phyloP scores from a whole-genome alignment of 2,113 vertebrate genomes.

The Odontesthes bonariensis region DNA sequence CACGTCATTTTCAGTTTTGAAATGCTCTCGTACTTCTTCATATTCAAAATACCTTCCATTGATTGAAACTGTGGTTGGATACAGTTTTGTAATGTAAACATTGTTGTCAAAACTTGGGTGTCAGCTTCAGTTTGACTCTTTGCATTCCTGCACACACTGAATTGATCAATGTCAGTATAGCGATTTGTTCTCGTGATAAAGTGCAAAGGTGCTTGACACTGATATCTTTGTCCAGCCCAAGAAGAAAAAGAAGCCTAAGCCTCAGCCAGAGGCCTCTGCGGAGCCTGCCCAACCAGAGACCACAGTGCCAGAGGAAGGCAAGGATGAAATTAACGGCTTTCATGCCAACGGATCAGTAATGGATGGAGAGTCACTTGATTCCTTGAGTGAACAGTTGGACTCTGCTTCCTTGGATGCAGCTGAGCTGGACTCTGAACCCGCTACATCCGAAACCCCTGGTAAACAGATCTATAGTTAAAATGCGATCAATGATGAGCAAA shows the following conservation, averaged over 20 bases:
- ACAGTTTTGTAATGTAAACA: not conserved
- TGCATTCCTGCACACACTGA: not conserved
- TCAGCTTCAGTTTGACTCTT: not conserved
- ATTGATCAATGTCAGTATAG: not conserved
- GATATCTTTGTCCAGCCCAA: constrained; percentile 86
- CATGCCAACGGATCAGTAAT: constrained; percentile 89
- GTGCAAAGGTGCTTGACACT: constrained; percentile 18
- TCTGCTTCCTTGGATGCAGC: constrained; percentile 88
- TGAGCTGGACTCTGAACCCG: constrained; percentile 87
- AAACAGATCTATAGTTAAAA: constrained; percentile 31
- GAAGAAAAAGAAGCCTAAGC: constrained; percentile 94
- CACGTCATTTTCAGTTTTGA: not conserved
- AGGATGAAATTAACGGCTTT: constrained; percentile 89
- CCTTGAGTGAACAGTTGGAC: constrained; percentile 93
- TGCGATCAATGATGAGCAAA: not conserved
- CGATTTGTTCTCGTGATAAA: constrained; percentile 3
- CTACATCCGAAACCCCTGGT: constrained; percentile 83
- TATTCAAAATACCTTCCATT: not conserved
- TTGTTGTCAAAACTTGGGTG: not conserved
- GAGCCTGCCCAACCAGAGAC: constrained; percentile 70
- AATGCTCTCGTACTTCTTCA: not conserved
- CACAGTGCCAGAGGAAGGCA: constrained; percentile 73
- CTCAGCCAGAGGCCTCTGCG: constrained; percentile 79
- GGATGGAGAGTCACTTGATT: constrained; percentile 91
- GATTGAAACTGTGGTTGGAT: not conserved